phyloP scores from a whole-genome alignment of 2,797 vertebrate species.

The Peromyscus melanophrys region DNA sequence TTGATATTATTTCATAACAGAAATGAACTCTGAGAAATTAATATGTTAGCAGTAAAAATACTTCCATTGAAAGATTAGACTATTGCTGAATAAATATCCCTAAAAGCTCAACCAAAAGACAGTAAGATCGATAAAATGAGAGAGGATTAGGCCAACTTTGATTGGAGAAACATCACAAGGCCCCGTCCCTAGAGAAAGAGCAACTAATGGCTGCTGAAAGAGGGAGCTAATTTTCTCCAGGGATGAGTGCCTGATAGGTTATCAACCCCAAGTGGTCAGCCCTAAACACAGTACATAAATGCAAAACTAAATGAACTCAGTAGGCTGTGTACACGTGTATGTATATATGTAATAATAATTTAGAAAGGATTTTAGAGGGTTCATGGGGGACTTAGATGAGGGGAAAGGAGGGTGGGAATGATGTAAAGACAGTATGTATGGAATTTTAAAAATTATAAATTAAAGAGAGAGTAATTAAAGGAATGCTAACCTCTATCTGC shows the following conservation, averaged over 20 bases:
- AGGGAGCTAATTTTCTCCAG: not conserved
- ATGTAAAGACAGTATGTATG: not conserved
- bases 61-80: slow-evolving; percentile 48
- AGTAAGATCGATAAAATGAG: slow-evolving; percentile 34
- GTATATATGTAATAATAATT: not conserved
- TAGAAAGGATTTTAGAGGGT: not conserved
- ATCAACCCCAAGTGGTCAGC: not conserved
- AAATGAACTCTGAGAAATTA: slow-evolving; percentile 45
- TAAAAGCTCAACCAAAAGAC: slow-evolving; percentile 29
- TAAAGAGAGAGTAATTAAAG: not conserved
- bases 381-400: not conserved
- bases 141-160: not conserved
- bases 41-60: slow-evolving; percentile 23
- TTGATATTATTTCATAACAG: slow-evolving; percentile 44
- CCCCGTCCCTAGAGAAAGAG: not conserved
- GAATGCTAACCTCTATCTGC: not conserved
- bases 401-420: not conserved
- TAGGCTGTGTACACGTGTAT: not conserved
- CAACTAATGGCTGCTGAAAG: not conserved
- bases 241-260: not conserved
- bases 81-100: slow-evolving; percentile 1
- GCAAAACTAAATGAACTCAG: not conserved
- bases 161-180: not conserved
- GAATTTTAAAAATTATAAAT: not conserved
- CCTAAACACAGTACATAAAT: not conserved